Percentiles rank a stretch among this genome's conserved stretches.
Evolutionary conservation across 2,888 invertebrate species (phyloP).

Genomic region (Orchesella flavescens): DNA sequence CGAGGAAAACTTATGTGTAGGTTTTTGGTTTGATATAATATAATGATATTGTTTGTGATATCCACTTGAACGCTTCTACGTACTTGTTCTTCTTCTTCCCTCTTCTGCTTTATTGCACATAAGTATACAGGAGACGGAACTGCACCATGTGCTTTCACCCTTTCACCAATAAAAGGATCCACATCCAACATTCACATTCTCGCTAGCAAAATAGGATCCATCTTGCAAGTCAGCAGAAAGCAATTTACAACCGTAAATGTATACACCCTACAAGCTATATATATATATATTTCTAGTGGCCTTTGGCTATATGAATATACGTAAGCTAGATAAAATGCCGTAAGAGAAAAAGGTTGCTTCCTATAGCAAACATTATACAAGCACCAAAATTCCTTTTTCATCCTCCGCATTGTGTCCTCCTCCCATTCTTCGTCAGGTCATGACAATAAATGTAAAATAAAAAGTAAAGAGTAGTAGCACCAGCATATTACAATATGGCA

Average conservation of each 20-base stretch:
- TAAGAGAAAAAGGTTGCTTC: neutral
- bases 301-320: neutral
- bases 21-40: neutral
- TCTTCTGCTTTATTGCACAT: neutral
- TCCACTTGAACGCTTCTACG: neutral
- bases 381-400: neutral
- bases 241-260: constrained; percentile 9
- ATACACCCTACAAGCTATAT: neutral
- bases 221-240: constrained; percentile 32
- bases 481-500: neutral
- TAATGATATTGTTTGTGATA: neutral
- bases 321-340: neutral
- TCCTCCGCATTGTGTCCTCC: neutral
- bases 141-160: constrained; percentile 5
- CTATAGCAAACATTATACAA: neutral
- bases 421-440: neutral
- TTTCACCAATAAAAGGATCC: constrained; percentile 5
- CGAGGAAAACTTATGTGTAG: neutral
- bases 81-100: neutral
- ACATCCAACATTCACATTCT: constrained; percentile 2
- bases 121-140: neutral
- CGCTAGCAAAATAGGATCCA: neutral
- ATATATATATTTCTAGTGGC: neutral
- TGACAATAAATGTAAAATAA: constrained; percentile 34
- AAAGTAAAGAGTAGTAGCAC: constrained; percentile 20